Percentiles rank a stretch among this genome's conserved stretches.
These are phyloP conservation scores for Taxidea taxus DNA, from an alignment of 2,113 vertebrate genomes.

Conservation along the genomic window DNA sequence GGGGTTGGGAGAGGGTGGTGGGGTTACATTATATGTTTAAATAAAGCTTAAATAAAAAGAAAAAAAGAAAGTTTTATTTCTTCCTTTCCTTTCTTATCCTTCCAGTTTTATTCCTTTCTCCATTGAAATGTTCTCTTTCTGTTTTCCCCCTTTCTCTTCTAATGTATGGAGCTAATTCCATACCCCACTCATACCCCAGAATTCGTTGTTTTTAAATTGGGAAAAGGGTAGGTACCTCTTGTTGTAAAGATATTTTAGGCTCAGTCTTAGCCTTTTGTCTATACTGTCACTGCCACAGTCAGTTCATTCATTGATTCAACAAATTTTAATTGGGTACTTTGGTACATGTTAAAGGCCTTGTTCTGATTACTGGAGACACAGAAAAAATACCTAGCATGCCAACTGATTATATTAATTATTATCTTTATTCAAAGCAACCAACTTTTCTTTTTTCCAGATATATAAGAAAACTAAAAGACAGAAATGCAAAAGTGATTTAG, in stretches of 20 bases:
- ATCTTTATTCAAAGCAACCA: background rate
- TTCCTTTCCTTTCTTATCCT: background rate
- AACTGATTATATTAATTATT: background rate
- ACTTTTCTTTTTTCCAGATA: background rate
- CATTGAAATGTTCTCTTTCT: background rate
- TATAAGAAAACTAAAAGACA: background rate
- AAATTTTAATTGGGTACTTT: background rate
- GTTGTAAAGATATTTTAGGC: background rate
- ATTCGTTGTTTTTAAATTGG: constrained; percentile 5
- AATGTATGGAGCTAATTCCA: background rate
- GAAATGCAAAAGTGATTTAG: background rate
- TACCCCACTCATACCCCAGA: background rate
- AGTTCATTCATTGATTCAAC: background rate
- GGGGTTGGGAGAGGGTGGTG: no score
- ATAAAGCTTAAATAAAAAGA: no score
- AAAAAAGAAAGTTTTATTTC: background rate
- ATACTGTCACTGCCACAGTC: background rate
- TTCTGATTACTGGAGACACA: background rate
- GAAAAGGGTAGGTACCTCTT: background rate
- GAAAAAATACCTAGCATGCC: background rate
- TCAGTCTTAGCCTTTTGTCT: background rate
- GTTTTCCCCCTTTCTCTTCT: background rate
- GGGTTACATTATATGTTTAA: no score
- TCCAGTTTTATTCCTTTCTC: background rate
- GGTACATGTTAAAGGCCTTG: background rate